Conservation (phyloP, 2,113 vertebrate genomes). For the Urocolius indicus region DNA sequence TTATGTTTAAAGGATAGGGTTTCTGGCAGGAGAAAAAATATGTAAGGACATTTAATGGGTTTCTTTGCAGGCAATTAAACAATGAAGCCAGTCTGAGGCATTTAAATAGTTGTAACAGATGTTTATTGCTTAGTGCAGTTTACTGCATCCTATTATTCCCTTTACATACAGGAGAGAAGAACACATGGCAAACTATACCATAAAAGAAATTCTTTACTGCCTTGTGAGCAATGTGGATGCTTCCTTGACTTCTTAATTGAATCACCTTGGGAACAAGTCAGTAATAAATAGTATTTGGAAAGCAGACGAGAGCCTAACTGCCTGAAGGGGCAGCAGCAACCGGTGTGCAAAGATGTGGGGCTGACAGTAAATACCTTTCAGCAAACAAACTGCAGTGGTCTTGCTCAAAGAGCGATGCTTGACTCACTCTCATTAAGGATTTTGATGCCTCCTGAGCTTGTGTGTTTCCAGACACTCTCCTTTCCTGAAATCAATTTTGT, state of each 20-base stretch:
- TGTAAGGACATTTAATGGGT: slow-evolving; percentile 19
- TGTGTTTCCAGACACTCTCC: background rate
- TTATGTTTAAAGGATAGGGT: slow-evolving; percentile 37
- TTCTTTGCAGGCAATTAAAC: slow-evolving; percentile 66
- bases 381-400: background rate
- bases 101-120: slow-evolving; percentile 70
- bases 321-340: slow-evolving; percentile 22
- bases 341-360: background rate
- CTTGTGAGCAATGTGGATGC: slow-evolving; percentile 11
- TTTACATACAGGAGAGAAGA: slow-evolving; percentile 30
- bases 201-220: slow-evolving; percentile 57
- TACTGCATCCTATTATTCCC: slow-evolving; percentile 47
- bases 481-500: background rate
- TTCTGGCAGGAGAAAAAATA: slow-evolving; percentile 25
- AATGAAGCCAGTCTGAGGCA: slow-evolving; percentile 30
- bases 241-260: slow-evolving; percentile 61
- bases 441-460: background rate
- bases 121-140: slow-evolving; percentile 54
- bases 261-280: slow-evolving; percentile 19
- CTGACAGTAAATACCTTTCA: background rate
- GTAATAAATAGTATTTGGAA: slow-evolving; percentile 46
- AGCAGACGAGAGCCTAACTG: slow-evolving; percentile 16
- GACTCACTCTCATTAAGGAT: background rate
- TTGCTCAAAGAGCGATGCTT: background rate
- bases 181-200: slow-evolving; percentile 1